A percentile compares a stretch with the other conserved stretches of the same genome.
Conservation (phyloP, 2,888 invertebrate genomes). For the Lasioglossum figueresi region DNA sequence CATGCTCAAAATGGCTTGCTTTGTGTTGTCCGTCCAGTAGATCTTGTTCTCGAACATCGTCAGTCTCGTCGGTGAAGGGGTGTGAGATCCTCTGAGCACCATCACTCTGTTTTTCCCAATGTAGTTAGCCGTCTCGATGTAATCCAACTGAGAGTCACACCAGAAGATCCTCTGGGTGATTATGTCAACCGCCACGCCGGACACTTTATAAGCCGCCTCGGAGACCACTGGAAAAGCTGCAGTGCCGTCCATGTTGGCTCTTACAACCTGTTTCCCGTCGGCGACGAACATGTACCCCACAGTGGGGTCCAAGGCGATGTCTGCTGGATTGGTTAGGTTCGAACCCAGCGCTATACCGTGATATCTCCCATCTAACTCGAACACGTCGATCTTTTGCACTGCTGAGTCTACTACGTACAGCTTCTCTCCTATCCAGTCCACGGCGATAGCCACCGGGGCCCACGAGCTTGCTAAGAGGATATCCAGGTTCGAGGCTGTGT, state of each 20-base stretch:
- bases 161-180: conserved; percentile 96
- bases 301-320: conserved; percentile 96
- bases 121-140: conserved; percentile 98
- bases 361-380: conserved; percentile 93
- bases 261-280: conserved; percentile 92
- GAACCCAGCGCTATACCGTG: conserved; percentile 96
- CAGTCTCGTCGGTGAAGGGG: conserved; percentile 93
- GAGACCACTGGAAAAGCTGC: conserved; percentile 92
- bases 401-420: conserved; percentile 97
- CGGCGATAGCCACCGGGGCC: conserved; percentile 95
- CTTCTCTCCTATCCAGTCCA: conserved; percentile 99
- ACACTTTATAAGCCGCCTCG: conserved; percentile 97
- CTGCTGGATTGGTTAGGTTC: conserved; percentile 95
- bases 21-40: conserved; percentile 96
- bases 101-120: conserved; percentile 92
- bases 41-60: conserved; percentile 94
- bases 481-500: conserved; percentile 85
- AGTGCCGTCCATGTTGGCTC: conserved; percentile 98
- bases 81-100: conserved; percentile 92
- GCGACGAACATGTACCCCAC: conserved; percentile 95
- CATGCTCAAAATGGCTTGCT: conserved; percentile 94
- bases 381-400: conserved; percentile 97
- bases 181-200: conserved; percentile 96
- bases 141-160: conserved; percentile 97
- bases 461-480: conserved; percentile 93